Conservation (phyloP, 2,888 invertebrate genomes). For the Callinectes sapidus region DNA sequence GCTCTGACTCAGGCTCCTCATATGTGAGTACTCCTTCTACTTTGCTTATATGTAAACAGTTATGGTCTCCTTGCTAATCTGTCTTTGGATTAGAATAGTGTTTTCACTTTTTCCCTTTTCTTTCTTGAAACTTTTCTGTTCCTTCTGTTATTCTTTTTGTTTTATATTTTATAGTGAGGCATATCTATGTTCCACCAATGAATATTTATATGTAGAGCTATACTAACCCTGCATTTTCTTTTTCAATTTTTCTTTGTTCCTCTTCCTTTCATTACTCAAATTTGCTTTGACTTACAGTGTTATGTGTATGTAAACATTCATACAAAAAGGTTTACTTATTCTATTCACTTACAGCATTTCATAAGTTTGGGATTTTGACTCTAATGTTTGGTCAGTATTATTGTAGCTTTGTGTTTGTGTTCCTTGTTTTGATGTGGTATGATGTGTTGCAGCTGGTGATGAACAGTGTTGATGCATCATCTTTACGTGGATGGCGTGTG, state of each 20-base stretch:
- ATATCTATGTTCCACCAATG: not conserved
- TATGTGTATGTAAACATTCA: too few relatives aligned
- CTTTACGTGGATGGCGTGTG: slow-evolving; percentile 66
- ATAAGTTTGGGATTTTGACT: not conserved
- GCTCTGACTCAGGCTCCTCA: slow-evolving; percentile 63
- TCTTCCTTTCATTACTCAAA: too few relatives aligned
- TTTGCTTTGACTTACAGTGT: too few relatives aligned
- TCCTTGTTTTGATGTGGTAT: not conserved
- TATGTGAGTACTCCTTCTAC: too few relatives aligned
- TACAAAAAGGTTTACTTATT: too few relatives aligned
- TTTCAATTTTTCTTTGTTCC: too few relatives aligned
- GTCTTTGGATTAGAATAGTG: not conserved
- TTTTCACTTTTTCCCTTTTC: not conserved
- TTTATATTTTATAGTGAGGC: not conserved
- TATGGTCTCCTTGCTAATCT: too few relatives aligned
- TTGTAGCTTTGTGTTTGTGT: not conserved
- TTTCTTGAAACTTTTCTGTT: not conserved
- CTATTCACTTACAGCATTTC: not conserved
- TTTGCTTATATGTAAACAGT: too few relatives aligned
- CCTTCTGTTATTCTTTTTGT: not conserved
- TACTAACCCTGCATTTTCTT: too few relatives aligned
- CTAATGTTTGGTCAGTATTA: not conserved
- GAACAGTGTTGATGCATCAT: slow-evolving; percentile 68
- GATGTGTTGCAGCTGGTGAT: slow-evolving; percentile 64
- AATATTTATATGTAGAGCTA: not conserved